Evolutionary conservation across 2,113 vertebrate genomes (phyloP).

Genomic region (Petroica traversi): DNA sequence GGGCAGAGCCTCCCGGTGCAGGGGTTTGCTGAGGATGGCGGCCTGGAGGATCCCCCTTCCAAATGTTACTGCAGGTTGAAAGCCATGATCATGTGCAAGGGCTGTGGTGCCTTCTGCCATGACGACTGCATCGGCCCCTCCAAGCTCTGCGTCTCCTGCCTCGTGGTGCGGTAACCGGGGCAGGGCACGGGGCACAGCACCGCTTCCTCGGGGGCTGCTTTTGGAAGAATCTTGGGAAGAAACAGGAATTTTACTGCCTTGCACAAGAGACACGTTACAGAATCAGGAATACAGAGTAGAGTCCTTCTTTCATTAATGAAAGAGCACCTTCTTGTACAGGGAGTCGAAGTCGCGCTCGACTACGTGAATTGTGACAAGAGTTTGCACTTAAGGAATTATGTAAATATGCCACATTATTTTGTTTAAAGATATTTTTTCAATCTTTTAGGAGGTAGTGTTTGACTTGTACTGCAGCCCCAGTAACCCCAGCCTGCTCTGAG

Average conservation of each 20-base stretch:
- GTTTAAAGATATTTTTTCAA: conserved; percentile 72
- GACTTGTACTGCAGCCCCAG: conserved; percentile 54
- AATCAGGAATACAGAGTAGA: conserved; percentile 70
- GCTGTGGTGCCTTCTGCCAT: conserved; percentile 97
- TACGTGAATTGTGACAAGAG: conserved; percentile 83
- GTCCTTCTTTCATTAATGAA: conserved; percentile 67
- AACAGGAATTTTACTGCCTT: conserved; percentile 61
- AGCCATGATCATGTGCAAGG: conserved; percentile 99
- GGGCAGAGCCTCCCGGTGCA: conserved; percentile 82
- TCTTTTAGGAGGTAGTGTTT: conserved; percentile 67
- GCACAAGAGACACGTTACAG: conserved; percentile 62
- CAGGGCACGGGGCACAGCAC: rapidly evolving
- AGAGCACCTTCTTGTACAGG: conserved; percentile 82
- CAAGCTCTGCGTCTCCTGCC: conserved; percentile 95
- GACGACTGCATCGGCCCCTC: conserved; percentile 98
- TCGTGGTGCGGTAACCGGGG: conserved; percentile 87
- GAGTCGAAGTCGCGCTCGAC: conserved; percentile 69
- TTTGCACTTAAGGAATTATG: conserved; percentile 88
- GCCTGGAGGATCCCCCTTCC: conserved; percentile 85
- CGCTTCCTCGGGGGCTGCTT: neutral
- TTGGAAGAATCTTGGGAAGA: conserved; percentile 28
- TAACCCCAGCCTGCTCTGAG: conserved; percentile 18
- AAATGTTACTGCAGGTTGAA: conserved; percentile 97
- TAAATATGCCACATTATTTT: conserved; percentile 81
- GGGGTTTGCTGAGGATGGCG: conserved; percentile 80